Base-by-base conservation (phyloP, 1,140 invertebrate species). In the Oreohelix idahoensis region DNA sequence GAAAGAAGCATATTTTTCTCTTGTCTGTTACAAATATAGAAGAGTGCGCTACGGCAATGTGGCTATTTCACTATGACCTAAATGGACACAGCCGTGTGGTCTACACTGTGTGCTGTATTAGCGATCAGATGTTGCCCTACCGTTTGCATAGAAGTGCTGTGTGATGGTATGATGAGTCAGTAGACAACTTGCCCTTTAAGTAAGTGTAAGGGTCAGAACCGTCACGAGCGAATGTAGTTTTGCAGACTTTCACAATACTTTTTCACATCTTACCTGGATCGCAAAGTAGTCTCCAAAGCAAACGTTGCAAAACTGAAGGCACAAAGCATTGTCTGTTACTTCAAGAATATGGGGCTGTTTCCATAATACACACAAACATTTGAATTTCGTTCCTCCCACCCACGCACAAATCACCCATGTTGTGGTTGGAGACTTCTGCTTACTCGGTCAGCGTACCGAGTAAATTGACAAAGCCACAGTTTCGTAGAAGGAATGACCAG, bases 361-460 rank as follows among this genome's bases (percentile, higher is more conserved):
- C 20, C 42, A 77, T 23, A 15, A 2, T 8, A 23, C n/a, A n/a
- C n/a, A 66, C 2, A 66, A 23, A 17, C 4, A 66, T 66, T 66
- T 66, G 63, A 66, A 66, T 66, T 66, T 66, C 63, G n/a, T 66
- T 32, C 63, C 63, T 10, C 1, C n/a, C 63, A 66, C 63, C 63
- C 63, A 66, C 63, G 20, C 63, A 66, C 63, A 10, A n/a, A 32
- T 66, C n/a, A 32, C 5, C 63, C 63, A 29, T 66, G 63, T 66
- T 58, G 63, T 32, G 63, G 63, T 66, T 66, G n/a, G 63, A 29
- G 63, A 29, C 63, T 15, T 58, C 63, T 66, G 63, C 63, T 66
- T 66, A 1, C 63, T 32, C 63, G 26, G 10, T 58, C 42, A 45
- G 42, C 20, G n/a, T n/a, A n/a, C n/a, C n/a, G n/a, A n/a, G n/a